Evolutionary conservation across 2,888 invertebrate genomes (phyloP), one percentile per base, ranked within the genome.

Genomic region (Catocala nupta): DNA sequence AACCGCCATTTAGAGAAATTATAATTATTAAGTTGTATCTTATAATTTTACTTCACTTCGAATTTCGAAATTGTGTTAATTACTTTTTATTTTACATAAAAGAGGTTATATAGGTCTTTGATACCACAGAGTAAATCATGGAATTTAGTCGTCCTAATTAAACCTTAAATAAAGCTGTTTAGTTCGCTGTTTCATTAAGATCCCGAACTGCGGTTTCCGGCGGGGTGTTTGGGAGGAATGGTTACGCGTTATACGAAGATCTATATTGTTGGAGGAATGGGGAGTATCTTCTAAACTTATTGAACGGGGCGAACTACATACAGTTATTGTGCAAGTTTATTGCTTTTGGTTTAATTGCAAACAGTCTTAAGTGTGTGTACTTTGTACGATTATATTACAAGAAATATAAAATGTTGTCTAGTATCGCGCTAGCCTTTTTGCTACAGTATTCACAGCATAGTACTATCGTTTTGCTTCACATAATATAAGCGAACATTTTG

Each of bases 161-260:
- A 61, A 53, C 56, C 34, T 55, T 51, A 55, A 44, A 51, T 59
- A 49, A 52, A 55, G 51, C 11, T 55, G 33, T 55, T 25, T 51
- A 47, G 43, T 47, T 60, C 3, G 10, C 39, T 56, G 25, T 55
- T 50, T 64, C 49, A 64, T 59, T 63, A 58, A 61, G 51, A 59
- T 10, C 36, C 51, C 42, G 25, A 13, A 12, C 33, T 51, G 16
- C 12, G 8, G 10, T 43, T 13, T 39, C 39, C 16, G 4, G 48
- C 5, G 34, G 25, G 9, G 16, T 47, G 43, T 43, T 8, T 5
- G 49, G 49, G 11, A 5, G 49, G 1, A 34, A n/a, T 9, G 16
- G 16, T 2, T 47, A 39, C 52, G 43, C 53, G 42, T 54, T 54
- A 33, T 16, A 33, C 33, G 5, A 34, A 51, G 51, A 51, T 57